Evolutionary conservation across 2,888 invertebrate species (phyloP).

Genomic region (Formica aserva): DNA sequence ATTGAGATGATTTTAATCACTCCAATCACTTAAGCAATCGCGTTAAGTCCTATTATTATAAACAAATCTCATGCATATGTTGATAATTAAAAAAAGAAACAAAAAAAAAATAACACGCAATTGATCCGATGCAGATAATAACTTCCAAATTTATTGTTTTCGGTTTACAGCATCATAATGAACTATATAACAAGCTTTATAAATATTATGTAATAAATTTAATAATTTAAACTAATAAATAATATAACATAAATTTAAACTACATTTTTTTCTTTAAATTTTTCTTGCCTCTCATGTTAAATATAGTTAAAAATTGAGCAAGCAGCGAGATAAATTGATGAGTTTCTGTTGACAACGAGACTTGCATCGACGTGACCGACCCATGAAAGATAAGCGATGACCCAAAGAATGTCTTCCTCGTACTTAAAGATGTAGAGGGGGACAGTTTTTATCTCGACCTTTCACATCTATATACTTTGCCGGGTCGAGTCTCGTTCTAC

Average conservation of each 20-base stretch:
- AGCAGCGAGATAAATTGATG: neutral
- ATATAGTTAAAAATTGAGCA: neutral
- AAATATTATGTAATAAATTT: neutral
- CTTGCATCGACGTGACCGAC: constrained; percentile 56
- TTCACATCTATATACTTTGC: constrained; percentile 58
- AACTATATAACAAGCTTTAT: neutral
- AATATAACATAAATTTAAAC: neutral
- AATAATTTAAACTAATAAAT: too few species aligned
- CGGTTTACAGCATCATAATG: too few species aligned
- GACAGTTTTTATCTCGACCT: constrained; percentile 61
- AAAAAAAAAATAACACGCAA: too few species aligned
- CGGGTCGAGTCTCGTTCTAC: constrained; percentile 60
- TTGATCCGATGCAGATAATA: too few species aligned
- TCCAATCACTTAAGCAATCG: neutral
- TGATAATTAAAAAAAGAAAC: too few species aligned
- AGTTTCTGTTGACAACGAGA: constrained; percentile 48
- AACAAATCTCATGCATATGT: neutral
- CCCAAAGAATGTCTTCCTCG: constrained; percentile 62
- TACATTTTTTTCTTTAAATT: neutral
- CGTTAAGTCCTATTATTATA: neutral
- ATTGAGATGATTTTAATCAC: neutral
- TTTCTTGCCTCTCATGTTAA: neutral
- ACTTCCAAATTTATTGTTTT: too few species aligned
- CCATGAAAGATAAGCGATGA: constrained; percentile 65
- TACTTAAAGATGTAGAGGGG: constrained; percentile 35